Conservation (phyloP, 2,797 vertebrate species). For the Cheirogaleus major region DNA sequence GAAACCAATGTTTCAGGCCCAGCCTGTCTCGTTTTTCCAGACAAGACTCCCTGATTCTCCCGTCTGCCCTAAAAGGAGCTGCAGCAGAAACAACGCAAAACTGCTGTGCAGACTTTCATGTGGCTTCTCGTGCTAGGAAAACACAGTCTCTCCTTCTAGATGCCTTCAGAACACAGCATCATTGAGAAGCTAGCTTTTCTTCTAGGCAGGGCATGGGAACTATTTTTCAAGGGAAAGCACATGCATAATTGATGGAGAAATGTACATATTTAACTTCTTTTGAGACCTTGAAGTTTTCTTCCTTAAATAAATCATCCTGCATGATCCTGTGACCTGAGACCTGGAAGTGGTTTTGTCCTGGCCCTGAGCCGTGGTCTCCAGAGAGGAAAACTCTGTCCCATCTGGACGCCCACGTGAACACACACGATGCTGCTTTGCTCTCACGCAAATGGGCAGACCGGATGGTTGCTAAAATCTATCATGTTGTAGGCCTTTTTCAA, state of each 20-base stretch:
- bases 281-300: constrained; percentile 34
- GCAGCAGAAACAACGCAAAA: constrained; percentile 4
- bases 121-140: constrained; percentile 77
- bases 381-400: constrained; percentile 9
- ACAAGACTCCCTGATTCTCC: constrained; percentile 56
- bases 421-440: background rate
- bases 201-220: constrained; percentile 54
- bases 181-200: constrained; percentile 72
- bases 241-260: constrained; percentile 58
- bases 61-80: constrained; percentile 44
- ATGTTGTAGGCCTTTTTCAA: background rate
- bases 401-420: background rate
- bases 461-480: background rate
- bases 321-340: constrained; percentile 52
- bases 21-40: constrained; percentile 74
- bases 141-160: constrained; percentile 41
- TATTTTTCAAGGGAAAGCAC: constrained; percentile 57
- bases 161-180: constrained; percentile 77
- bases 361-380: constrained; percentile 44
- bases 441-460: background rate
- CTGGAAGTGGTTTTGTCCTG: constrained; percentile 60
- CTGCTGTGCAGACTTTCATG: constrained; percentile 70
- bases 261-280: constrained; percentile 51
- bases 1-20: constrained; percentile 76
- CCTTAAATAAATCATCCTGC: constrained; percentile 56